Evolutionary conservation across 2,113 vertebrate genomes (phyloP).

Genomic region (Coreoperca whiteheadi): DNA sequence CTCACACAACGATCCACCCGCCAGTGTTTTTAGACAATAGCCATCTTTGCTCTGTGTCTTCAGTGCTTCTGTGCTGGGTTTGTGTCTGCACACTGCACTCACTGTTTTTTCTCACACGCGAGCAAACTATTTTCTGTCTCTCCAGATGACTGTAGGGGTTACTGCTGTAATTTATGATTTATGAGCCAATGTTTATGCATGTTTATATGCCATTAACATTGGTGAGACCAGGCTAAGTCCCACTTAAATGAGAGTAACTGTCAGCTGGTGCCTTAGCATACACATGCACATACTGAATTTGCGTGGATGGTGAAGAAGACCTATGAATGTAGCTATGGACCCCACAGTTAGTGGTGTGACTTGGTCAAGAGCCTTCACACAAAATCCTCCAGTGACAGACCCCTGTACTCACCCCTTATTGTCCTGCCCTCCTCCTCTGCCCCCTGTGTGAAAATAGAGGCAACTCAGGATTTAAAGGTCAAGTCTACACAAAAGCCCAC

Average conservation of each 20-base stretch:
- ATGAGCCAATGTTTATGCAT: slow-evolving; percentile 8
- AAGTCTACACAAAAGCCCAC: slow-evolving; percentile 82
- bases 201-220: slow-evolving; percentile 13
- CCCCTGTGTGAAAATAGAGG: slow-evolving; percentile 81
- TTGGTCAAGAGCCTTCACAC: slow-evolving; percentile 77
- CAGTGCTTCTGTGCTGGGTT: slow-evolving; percentile 25
- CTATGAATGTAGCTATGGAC: slow-evolving; percentile 58
- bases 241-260: slow-evolving; percentile 12
- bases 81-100: slow-evolving; percentile 7
- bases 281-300: slow-evolving; percentile 55
- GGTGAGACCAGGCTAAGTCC: not conserved
- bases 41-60: slow-evolving; percentile 40
- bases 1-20: slow-evolving; percentile 70
- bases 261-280: slow-evolving; percentile 32
- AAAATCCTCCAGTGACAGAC: slow-evolving; percentile 68
- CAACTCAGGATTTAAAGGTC: slow-evolving; percentile 87
- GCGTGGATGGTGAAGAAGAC: slow-evolving; percentile 36
- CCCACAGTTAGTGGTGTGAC: slow-evolving; percentile 71
- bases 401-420: slow-evolving; percentile 69
- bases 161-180: slow-evolving; percentile 46
- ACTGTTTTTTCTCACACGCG: not conserved
- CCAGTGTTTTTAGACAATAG: slow-evolving; percentile 76
- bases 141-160: slow-evolving; percentile 26
- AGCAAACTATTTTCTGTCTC: slow-evolving; percentile 14
- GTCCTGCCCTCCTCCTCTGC: slow-evolving; percentile 71